Evolutionary conservation across 2,113 vertebrate genomes (phyloP).

Genomic region (Phalacrocorax brasilianus): DNA sequence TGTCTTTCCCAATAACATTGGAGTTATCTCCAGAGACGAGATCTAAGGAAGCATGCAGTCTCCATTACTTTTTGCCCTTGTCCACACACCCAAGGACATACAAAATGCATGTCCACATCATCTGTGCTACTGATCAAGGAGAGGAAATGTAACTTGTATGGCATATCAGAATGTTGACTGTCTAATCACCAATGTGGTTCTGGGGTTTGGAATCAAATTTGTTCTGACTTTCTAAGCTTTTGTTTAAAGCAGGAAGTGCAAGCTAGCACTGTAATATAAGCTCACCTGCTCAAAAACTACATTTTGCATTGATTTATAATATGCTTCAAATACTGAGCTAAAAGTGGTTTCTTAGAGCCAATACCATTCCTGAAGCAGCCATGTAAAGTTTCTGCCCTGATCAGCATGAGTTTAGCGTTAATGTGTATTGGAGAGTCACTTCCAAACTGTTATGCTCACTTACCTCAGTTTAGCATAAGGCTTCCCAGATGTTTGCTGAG

Average conservation of each 20-base stretch:
- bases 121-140: neutral
- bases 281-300: neutral
- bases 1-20: neutral
- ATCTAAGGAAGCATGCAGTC: neutral
- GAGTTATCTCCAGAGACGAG: neutral
- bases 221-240: neutral
- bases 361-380: neutral
- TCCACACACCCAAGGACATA: neutral
- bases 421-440: neutral
- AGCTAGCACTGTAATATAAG: neutral
- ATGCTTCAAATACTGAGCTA: neutral
- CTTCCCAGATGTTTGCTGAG: neutral
- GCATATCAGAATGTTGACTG: neutral
- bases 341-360: neutral
- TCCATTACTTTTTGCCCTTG: neutral
- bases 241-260: neutral
- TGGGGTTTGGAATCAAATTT: neutral
- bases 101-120: neutral
- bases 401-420: neutral
- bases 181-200: neutral
- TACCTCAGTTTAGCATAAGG: neutral
- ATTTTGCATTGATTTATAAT: neutral
- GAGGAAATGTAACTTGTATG: neutral
- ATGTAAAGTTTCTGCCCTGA: neutral
- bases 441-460: neutral